phyloP scores from a whole-genome alignment of 2,888 invertebrate genomes.

The Euzetes globulus region DNA sequence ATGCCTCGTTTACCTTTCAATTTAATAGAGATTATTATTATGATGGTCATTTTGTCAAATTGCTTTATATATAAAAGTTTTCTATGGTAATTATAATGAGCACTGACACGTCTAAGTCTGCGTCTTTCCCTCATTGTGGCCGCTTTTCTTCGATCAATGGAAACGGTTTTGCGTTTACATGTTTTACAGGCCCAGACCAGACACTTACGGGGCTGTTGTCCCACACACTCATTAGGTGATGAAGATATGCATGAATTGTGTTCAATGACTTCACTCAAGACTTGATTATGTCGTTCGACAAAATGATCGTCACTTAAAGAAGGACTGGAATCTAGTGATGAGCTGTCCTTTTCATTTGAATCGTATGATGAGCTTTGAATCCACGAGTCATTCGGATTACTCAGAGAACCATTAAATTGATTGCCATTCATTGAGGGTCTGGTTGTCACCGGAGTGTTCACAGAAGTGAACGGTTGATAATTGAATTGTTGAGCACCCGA shows the following conservation, averaged over 20 bases:
- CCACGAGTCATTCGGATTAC: not conserved
- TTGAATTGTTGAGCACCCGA: not conserved
- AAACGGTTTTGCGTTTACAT: conserved; percentile 82
- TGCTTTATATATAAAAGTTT: too few species aligned
- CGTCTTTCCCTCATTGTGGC: conserved; percentile 90
- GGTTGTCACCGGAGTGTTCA: not conserved
- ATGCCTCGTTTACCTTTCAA: conserved; percentile 86
- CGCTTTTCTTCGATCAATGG: conserved; percentile 91
- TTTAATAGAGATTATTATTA: not conserved
- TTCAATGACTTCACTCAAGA: not conserved
- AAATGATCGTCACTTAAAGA: not conserved
- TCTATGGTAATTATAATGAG: conserved; percentile 51
- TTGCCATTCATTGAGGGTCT: not conserved
- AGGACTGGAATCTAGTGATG: not conserved
- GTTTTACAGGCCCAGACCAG: conserved; percentile 96
- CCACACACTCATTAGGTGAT: not conserved
- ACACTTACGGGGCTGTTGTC: conserved; percentile 57
- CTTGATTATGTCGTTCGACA: not conserved
- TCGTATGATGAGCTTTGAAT: not conserved
- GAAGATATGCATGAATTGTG: not conserved
- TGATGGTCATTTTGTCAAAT: not conserved
- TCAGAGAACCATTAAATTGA: not conserved
- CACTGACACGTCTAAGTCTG: conserved; percentile 74
- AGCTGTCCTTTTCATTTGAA: not conserved
- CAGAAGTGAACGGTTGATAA: not conserved